A percentile compares a stretch with the other conserved stretches of the same genome.
phyloP scores from a whole-genome alignment of 2,797 vertebrate species.

The Sphaeramia orbicularis region DNA sequence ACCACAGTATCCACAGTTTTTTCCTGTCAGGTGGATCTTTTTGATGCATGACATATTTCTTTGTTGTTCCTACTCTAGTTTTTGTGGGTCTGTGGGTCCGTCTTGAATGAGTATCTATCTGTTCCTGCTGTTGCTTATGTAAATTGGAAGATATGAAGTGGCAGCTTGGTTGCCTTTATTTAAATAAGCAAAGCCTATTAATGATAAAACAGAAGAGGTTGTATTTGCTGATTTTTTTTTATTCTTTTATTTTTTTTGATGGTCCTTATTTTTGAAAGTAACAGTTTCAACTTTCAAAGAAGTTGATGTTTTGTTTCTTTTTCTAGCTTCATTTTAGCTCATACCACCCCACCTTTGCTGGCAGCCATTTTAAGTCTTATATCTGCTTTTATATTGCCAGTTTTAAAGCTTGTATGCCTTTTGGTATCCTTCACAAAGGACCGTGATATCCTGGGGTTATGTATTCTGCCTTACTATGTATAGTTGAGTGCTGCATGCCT shows the following conservation, averaged over 20 bases:
- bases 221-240: neutral
- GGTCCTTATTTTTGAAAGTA: neutral
- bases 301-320: neutral
- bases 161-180: constrained; percentile 26
- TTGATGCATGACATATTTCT: too few species aligned
- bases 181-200: constrained; percentile 22
- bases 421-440: constrained; percentile 25
- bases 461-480: constrained; percentile 31
- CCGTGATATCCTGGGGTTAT: constrained; percentile 16
- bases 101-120: constrained; percentile 7
- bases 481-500: constrained; percentile 16
- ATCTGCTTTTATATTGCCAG: neutral
- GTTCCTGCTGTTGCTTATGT: constrained; percentile 24
- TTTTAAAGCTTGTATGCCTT: neutral
- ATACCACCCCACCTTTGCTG: constrained; percentile 15
- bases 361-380: constrained; percentile 23
- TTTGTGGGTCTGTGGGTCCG: constrained; percentile 10
- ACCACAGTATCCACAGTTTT: too few species aligned
- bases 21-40: too few species aligned
- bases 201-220: neutral
- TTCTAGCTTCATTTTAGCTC: constrained; percentile 1
- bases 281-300: neutral
- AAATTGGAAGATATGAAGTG: constrained; percentile 14
- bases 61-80: neutral
- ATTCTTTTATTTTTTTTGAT: neutral